Base-by-base conservation (phyloP, 1,140 invertebrate genomes). In the Drosophila sulfurigaster region DNA sequence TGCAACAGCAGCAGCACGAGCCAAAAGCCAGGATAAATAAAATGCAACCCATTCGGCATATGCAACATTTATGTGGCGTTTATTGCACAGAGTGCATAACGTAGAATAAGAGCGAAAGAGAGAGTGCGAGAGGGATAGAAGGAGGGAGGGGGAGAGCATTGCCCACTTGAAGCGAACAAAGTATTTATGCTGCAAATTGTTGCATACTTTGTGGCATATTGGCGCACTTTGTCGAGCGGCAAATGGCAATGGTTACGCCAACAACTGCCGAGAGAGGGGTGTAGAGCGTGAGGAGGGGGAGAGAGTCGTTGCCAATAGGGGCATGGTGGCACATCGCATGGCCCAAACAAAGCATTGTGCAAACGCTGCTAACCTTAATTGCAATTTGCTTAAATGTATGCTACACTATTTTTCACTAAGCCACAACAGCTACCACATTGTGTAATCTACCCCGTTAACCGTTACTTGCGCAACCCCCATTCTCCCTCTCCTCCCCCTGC, bases 181-280 rank as follows among this genome's bases (percentile, higher is more conserved):
- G 83, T 87, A 87, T 88, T 88, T 87, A 82, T 88, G 83, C 83
- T 69, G 77, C 80, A 88, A 89, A 88, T 83, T 88, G 83, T 88
- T 83, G 85, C 83, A 88, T 88, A 88, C 83, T 89, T 80, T 88
- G 83, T 81, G 79, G 80, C 80, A 74, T 81, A 88, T 86, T 86
- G 82, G 82, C 82, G 75, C 75, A 86, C 82, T 85, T 85, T 86
- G 82, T 86, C 75, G 85, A 64, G 78, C 70, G 58, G 75, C 49
- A 62, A 75, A 49, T 62, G 54, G 77, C 51, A 75, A 63, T 28
- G 49, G 43, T 51, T 32, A 38, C 54, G n/a, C 15, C 43, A 16
- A 51, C 30, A 10, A 28, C 5, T 25, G 16, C 7, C 28, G 16
- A 15, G 13, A 0, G 1, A 4, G 32, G 20, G 20, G 20, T 0